These are phyloP conservation scores for Physocephala rufipes DNA, from an alignment of 2,888 invertebrate genomes.

Conservation along the genomic window DNA sequence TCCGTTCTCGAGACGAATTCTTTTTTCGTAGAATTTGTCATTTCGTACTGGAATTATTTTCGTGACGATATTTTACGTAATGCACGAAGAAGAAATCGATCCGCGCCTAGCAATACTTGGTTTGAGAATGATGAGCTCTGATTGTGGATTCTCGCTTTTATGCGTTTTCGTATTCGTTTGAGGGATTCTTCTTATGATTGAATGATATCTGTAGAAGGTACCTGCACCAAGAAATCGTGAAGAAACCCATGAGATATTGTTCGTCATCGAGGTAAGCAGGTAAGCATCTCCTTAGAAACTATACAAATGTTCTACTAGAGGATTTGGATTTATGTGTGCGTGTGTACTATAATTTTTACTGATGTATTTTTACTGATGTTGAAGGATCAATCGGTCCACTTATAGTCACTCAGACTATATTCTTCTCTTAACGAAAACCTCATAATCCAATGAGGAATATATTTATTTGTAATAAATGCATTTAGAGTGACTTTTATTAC, in stretches of 20 bases:
- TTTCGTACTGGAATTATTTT: constrained; percentile 35
- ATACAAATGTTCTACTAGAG: not conserved
- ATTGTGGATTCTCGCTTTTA: constrained; percentile 49
- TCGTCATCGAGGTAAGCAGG: constrained; percentile 27
- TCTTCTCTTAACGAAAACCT: too few relatives aligned
- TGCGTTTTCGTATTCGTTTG: constrained; percentile 42
- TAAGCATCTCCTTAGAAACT: not conserved
- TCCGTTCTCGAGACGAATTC: constrained; percentile 77
- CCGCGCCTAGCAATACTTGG: constrained; percentile 46
- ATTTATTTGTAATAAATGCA: too few relatives aligned
- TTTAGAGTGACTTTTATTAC: too few relatives aligned
- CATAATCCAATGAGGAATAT: too few relatives aligned
- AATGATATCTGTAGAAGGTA: constrained; percentile 29
- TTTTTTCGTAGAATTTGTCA: constrained; percentile 45
- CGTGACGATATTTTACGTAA: constrained; percentile 6
- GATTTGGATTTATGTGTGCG: not conserved
- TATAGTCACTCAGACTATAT: too few relatives aligned
- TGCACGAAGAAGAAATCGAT: constrained; percentile 43
- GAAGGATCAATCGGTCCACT: too few relatives aligned
- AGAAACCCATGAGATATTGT: constrained; percentile 2
- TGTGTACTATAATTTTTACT: too few relatives aligned
- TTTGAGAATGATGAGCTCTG: constrained; percentile 52
- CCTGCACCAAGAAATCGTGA: constrained; percentile 44
- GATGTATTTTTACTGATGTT: too few relatives aligned
- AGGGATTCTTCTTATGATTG: constrained; percentile 16